These are phyloP conservation scores for Subacronicta megacephala DNA, from an alignment of 2,888 invertebrate genomes.

Conservation along the genomic window DNA sequence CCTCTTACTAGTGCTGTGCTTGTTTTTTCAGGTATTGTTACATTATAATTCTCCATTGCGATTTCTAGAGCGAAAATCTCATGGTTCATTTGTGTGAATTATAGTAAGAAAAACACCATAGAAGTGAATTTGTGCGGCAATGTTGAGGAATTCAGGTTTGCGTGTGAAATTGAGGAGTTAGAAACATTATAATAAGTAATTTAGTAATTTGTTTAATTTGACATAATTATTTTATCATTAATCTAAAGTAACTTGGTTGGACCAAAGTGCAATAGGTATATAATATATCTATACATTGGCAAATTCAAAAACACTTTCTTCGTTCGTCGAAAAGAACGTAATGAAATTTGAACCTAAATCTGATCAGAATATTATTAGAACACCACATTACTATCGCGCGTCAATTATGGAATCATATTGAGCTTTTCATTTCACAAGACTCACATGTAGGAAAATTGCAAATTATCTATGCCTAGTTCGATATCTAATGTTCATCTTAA, in stretches of 20 bases:
- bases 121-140: slow-evolving; percentile 19
- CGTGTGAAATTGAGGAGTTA: slow-evolving; percentile 16
- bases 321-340: no score
- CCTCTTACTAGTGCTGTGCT: slow-evolving; percentile 48
- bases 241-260: neutral
- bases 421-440: no score
- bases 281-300: no score
- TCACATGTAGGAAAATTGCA: no score
- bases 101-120: slow-evolving; percentile 1
- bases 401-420: no score
- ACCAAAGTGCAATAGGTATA: no score
- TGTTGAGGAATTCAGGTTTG: slow-evolving; percentile 22
- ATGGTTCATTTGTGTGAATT: slow-evolving; percentile 14
- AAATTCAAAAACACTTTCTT: no score
- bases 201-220: neutral
- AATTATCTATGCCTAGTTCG: no score
- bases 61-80: slow-evolving; percentile 14
- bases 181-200: slow-evolving; percentile 4
- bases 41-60: slow-evolving; percentile 30
- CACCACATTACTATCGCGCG: no score
- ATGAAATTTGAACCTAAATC: no score
- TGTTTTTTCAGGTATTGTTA: slow-evolving; percentile 47
- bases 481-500: no score
- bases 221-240: neutral
- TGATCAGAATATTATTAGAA: no score